Conservation (phyloP, 2,888 invertebrate genomes). For the Drosophila neotestacea region DNA sequence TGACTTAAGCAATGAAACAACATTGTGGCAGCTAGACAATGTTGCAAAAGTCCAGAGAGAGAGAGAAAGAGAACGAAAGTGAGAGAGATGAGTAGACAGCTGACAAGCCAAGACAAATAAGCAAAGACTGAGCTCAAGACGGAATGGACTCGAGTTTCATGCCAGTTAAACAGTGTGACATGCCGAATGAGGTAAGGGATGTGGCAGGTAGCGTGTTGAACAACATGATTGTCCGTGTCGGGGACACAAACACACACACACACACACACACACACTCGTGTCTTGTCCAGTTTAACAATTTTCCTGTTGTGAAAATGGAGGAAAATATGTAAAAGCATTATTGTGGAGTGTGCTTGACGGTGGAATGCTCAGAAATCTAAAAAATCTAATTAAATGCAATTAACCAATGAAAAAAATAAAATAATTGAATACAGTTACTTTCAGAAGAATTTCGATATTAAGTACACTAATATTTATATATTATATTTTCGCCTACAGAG, state of each 20-base stretch:
- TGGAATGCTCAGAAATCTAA: background rate
- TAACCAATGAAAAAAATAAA: no score
- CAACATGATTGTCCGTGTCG: conserved; percentile 10
- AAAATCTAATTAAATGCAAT: background rate
- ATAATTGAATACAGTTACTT: no score
- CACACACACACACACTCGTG: background rate
- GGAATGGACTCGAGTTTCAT: background rate
- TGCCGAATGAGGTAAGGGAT: background rate
- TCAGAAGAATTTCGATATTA: no score
- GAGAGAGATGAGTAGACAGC: conserved; percentile 1
- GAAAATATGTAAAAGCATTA: background rate
- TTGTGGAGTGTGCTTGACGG: background rate
- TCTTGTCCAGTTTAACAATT: conserved; percentile 26
- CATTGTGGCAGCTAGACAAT: background rate
- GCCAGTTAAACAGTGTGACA: conserved; percentile 21
- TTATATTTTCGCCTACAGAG: no score
- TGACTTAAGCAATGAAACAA: conserved; percentile 21
- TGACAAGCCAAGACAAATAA: conserved; percentile 5
- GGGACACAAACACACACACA: background rate
- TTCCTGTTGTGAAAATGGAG: conserved; percentile 8
- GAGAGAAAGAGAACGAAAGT: background rate
- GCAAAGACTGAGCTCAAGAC: background rate
- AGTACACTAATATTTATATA: no score
- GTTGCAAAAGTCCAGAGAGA: background rate
- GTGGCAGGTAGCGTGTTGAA: conserved; percentile 17